phyloP scores from a whole-genome alignment of 1,140 invertebrate genomes.

The Apocrypta bakeri region DNA sequence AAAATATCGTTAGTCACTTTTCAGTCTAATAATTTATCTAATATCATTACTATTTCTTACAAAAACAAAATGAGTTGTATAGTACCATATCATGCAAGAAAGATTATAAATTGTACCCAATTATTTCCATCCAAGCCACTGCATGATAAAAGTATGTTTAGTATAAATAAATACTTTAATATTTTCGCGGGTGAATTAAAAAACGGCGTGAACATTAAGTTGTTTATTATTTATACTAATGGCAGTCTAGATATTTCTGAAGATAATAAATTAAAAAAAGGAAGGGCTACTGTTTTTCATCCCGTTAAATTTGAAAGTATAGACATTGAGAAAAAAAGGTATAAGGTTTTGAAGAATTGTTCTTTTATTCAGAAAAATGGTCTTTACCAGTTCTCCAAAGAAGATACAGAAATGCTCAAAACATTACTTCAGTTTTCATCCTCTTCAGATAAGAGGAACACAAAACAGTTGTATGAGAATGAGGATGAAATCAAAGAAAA shows the following conservation, averaged over 20 bases:
- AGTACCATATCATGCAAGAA: conserved; percentile 42
- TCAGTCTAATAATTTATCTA: conserved; percentile 31
- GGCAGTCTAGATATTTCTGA: conserved; percentile 9
- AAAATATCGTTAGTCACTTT: conserved; percentile 50
- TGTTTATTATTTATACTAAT: conserved; percentile 22
- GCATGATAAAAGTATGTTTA: background rate
- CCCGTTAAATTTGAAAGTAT: conserved; percentile 51
- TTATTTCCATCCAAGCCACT: conserved; percentile 45
- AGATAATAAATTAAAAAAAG: conserved; percentile 25
- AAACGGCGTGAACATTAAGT: background rate
- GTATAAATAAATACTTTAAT: conserved; percentile 34
- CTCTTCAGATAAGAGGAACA: background rate
- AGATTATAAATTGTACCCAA: conserved; percentile 47
- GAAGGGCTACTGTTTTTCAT: conserved; percentile 18
- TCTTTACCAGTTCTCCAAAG: conserved; percentile 51
- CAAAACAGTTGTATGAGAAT: background rate
- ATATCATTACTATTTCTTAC: conserved; percentile 47
- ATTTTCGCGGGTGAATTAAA: conserved; percentile 13
- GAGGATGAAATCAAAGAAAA: conserved; percentile 41
- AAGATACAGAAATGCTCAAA: conserved; percentile 40
- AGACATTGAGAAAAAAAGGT: conserved; percentile 49
- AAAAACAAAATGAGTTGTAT: conserved; percentile 51
- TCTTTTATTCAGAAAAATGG: conserved; percentile 51
- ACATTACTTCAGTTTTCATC: background rate
- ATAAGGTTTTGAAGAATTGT: conserved; percentile 54